These are phyloP conservation scores for Spodoptera frugiperda DNA, from an alignment of 1,140 invertebrate species.

Conservation along the genomic window DNA sequence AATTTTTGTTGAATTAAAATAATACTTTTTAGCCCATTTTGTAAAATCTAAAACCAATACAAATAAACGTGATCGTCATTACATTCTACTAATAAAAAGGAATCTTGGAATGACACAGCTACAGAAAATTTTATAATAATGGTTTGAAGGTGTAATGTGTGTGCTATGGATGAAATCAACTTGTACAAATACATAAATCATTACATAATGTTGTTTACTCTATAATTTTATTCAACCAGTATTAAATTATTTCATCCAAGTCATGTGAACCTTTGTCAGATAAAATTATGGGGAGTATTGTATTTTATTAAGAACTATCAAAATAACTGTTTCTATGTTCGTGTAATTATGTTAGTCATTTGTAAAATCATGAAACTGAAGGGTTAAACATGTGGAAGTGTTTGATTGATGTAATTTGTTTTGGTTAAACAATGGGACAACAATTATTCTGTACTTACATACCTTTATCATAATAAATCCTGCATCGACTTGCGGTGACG, in stretches of 20 bases:
- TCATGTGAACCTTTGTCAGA: constrained; percentile 5
- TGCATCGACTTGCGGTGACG: too few relatives aligned
- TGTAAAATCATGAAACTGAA: constrained; percentile 7
- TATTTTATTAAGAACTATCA: neutral
- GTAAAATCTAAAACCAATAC: constrained; percentile 29
- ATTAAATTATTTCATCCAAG: constrained; percentile 48
- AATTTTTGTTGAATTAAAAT: constrained; percentile 44
- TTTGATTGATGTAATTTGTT: too few relatives aligned
- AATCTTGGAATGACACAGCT: neutral
- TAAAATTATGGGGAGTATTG: neutral
- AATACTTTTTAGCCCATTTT: constrained; percentile 32
- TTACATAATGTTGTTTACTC: constrained; percentile 16
- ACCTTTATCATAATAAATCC: too few relatives aligned
- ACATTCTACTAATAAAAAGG: constrained; percentile 4
- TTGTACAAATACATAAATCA: constrained; percentile 42
- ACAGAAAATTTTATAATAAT: constrained; percentile 7
- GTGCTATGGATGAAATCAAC: constrained; percentile 25
- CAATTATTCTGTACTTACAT: too few relatives aligned
- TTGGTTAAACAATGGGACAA: too few relatives aligned
- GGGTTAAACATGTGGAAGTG: too few relatives aligned
- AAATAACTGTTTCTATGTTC: neutral
- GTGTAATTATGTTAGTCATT: constrained; percentile 18
- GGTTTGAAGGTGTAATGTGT: constrained; percentile 1
- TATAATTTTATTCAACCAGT: constrained; percentile 45
- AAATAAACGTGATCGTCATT: constrained; percentile 4